Conservation (phyloP, 2,888 invertebrate species). For the Aphidius colemani region DNA sequence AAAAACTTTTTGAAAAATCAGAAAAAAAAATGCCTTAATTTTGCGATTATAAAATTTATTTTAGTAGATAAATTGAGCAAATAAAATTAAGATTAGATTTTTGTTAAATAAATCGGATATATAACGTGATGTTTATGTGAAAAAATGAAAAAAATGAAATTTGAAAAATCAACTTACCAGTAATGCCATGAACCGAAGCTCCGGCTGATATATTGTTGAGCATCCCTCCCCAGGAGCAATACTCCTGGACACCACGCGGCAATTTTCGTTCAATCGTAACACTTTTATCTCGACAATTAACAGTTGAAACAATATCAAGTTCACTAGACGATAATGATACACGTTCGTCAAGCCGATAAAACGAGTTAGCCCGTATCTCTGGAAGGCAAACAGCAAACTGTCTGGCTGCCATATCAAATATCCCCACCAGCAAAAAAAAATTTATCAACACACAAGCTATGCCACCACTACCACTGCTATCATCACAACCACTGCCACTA, state of each 20-base stretch:
- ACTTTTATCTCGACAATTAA: slow-evolving; percentile 33
- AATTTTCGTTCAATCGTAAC: slow-evolving; percentile 43
- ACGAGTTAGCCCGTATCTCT: slow-evolving; percentile 52
- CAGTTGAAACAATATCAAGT: slow-evolving; percentile 12
- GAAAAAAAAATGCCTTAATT: too few species aligned
- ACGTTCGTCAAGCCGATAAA: slow-evolving; percentile 34
- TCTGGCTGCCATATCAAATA: slow-evolving; percentile 57
- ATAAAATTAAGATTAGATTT: background rate
- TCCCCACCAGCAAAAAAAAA: slow-evolving; percentile 41
- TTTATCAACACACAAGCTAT: slow-evolving; percentile 21
- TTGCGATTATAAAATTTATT: too few species aligned
- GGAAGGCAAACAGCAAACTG: slow-evolving; percentile 59
- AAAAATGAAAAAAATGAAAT: background rate
- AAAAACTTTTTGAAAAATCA: background rate
- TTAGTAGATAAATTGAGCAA: background rate
- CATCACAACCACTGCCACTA: slow-evolving; percentile 19
- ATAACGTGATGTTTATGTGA: too few species aligned
- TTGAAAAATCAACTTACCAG: slow-evolving; percentile 48
- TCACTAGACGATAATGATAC: background rate
- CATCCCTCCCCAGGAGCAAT: slow-evolving; percentile 57
- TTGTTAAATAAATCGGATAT: background rate
- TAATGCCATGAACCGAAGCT: slow-evolving; percentile 57
- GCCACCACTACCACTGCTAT: slow-evolving; percentile 25
- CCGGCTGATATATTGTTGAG: slow-evolving; percentile 59
- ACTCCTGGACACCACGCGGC: slow-evolving; percentile 46